Evolutionary conservation across 92 coral and sea anemone genomes (phyloP).

Genomic region (Phenganax subtilis): DNA sequence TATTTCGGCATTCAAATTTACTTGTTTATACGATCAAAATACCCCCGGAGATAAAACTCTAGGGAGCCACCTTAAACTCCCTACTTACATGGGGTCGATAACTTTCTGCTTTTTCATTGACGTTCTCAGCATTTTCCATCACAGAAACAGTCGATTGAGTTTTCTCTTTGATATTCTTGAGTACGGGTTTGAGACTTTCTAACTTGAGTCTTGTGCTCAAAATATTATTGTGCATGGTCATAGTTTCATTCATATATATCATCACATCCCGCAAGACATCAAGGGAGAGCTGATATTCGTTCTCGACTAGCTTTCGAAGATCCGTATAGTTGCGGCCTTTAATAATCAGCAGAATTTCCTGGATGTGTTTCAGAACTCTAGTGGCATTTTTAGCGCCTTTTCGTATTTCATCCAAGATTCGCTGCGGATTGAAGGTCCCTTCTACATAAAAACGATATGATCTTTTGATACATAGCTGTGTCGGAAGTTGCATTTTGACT

Average conservation of each 20-base stretch:
- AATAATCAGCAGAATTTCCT: slow-evolving; percentile 12
- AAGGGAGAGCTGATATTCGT: background rate
- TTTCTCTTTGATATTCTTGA: slow-evolving; percentile 11
- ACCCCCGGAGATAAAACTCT: too few species aligned
- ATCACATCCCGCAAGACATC: background rate
- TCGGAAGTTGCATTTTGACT: too few species aligned
- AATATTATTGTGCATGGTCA: background rate
- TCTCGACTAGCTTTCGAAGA: slow-evolving; percentile 15
- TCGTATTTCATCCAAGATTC: slow-evolving; percentile 2
- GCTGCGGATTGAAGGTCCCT: background rate
- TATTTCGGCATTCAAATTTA: too few species aligned
- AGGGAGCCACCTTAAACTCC: too few species aligned
- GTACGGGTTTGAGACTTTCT: background rate
- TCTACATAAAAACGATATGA: background rate
- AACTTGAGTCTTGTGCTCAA: background rate
- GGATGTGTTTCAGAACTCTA: background rate
- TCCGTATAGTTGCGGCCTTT: slow-evolving; percentile 22
- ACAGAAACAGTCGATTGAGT: background rate
- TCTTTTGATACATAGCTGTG: too few species aligned
- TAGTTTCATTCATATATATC: background rate
- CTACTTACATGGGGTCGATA: slow-evolving; percentile 27
- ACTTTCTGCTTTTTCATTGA: background rate
- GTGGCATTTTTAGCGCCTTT: background rate
- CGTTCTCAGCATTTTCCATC: background rate
- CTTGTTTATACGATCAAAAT: too few species aligned